Conservation (phyloP, 2,113 vertebrate species). For the Rhabdomys dilectus region DNA sequence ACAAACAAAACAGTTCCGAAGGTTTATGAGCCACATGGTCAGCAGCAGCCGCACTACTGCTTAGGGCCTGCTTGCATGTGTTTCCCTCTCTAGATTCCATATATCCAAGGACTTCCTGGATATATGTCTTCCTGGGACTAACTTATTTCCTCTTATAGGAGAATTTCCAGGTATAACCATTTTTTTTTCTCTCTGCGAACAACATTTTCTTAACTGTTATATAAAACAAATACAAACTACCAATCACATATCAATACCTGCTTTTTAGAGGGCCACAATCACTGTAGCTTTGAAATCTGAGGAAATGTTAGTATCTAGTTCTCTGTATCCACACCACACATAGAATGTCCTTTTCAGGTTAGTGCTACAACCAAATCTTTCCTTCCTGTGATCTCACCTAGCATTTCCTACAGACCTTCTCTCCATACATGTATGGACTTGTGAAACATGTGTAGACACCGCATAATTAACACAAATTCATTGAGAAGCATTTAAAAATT, state of each 20-base stretch:
- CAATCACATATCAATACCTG: neutral
- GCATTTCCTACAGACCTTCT: neutral
- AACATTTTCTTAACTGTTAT: neutral
- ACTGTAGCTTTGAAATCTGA: neutral
- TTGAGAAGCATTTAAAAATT: neutral
- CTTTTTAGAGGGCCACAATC: neutral
- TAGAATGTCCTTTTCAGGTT: neutral
- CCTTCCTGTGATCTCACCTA: neutral
- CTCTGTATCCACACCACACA: neutral
- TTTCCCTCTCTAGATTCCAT: neutral
- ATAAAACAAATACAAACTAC: neutral
- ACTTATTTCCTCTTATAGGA: neutral
- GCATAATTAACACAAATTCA: neutral
- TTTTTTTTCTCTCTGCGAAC: neutral
- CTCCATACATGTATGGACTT: neutral
- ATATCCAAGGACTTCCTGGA: neutral
- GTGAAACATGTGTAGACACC: neutral
- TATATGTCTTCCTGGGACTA: neutral
- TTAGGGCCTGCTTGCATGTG: neutral
- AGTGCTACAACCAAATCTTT: neutral
- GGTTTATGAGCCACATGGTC: neutral
- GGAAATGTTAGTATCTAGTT: neutral
- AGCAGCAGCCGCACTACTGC: neutral
- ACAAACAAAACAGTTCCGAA: neutral
- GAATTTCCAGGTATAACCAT: neutral